Percentiles rank a stretch among this genome's conserved stretches.
These are phyloP conservation scores for Dolichallabes microphthalmus DNA, from an alignment of 2,113 vertebrate species.

Conservation along the genomic window DNA sequence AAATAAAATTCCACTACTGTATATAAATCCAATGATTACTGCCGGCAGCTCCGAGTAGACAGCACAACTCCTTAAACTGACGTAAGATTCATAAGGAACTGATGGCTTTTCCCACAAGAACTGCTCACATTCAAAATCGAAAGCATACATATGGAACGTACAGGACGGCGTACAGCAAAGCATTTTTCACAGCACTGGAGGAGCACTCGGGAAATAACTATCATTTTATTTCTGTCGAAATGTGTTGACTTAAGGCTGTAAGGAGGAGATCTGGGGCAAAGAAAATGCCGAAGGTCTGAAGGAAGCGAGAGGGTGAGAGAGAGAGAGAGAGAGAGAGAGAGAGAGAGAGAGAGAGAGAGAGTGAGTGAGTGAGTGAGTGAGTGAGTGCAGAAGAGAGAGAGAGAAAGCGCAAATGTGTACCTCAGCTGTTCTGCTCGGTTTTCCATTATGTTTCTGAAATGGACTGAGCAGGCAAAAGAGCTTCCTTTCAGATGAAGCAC, in stretches of 20 bases:
- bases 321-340: not conserved
- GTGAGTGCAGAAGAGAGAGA: conserved; percentile 9
- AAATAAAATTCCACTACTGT: not conserved
- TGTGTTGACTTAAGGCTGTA: conserved; percentile 44
- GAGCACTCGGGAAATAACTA: conserved; percentile 32
- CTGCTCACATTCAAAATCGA: not conserved
- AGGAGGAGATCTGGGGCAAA: conserved; percentile 46
- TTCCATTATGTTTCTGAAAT: conserved; percentile 60
- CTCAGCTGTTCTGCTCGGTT: conserved; percentile 57
- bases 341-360: not conserved
- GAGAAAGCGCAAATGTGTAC: conserved; percentile 48
- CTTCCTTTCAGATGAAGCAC: conserved; percentile 52
- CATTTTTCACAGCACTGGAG: not conserved
- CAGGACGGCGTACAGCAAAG: not conserved
- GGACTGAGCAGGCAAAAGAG: conserved; percentile 58
- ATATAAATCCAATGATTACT: not conserved
- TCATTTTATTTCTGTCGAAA: conserved; percentile 50
- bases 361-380: conserved; percentile 8
- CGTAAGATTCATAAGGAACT: not conserved
- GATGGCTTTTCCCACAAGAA: not conserved
- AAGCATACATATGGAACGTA: not conserved
- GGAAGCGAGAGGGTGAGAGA: conserved; percentile 1
- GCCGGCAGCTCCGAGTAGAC: not conserved
- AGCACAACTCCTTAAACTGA: not conserved
- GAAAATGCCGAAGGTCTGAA: conserved; percentile 41